phyloP scores from a whole-genome alignment of 2,888 invertebrate species.

The Germaria angustata region DNA sequence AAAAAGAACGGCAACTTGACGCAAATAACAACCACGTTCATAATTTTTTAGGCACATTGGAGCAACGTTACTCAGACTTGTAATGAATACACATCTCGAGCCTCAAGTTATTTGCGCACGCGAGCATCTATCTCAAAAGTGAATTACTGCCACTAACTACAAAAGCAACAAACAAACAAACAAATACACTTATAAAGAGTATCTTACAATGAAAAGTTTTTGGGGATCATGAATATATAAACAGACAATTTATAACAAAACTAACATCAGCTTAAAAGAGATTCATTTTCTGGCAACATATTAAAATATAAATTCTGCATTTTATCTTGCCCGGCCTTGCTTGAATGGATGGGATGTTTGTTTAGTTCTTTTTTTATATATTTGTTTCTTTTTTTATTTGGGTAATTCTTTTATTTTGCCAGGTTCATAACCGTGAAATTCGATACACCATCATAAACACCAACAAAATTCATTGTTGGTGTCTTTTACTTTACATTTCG shows the following conservation, averaged over 20 bases:
- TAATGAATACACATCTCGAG: slow-evolving; percentile 70
- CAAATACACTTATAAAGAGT: not conserved
- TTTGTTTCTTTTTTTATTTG: not conserved
- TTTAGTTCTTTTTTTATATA: not conserved
- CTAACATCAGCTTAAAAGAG: not conserved
- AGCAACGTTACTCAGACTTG: slow-evolving; percentile 42
- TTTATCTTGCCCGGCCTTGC: slow-evolving; percentile 1
- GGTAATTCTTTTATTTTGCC: slow-evolving; percentile 18
- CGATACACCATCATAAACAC: slow-evolving; percentile 63
- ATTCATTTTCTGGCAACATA: slow-evolving; percentile 15
- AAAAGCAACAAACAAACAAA: not conserved
- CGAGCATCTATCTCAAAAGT: slow-evolving; percentile 43
- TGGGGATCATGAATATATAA: slow-evolving; percentile 58
- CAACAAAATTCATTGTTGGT: slow-evolving; percentile 54
- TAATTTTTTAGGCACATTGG: slow-evolving; percentile 47
- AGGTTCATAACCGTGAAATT: slow-evolving; percentile 63
- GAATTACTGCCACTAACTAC: not conserved
- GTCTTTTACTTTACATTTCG: slow-evolving; percentile 29
- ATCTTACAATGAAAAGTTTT: slow-evolving; percentile 38
- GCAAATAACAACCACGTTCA: slow-evolving; percentile 58
- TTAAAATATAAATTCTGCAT: slow-evolving; percentile 6
- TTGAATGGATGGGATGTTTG: not conserved
- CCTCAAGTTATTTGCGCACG: slow-evolving; percentile 69
- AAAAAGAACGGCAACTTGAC: slow-evolving; percentile 36
- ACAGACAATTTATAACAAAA: slow-evolving; percentile 56